Evolutionary conservation across 2,797 vertebrate species (phyloP).

Genomic region (Strix occidentalis): DNA sequence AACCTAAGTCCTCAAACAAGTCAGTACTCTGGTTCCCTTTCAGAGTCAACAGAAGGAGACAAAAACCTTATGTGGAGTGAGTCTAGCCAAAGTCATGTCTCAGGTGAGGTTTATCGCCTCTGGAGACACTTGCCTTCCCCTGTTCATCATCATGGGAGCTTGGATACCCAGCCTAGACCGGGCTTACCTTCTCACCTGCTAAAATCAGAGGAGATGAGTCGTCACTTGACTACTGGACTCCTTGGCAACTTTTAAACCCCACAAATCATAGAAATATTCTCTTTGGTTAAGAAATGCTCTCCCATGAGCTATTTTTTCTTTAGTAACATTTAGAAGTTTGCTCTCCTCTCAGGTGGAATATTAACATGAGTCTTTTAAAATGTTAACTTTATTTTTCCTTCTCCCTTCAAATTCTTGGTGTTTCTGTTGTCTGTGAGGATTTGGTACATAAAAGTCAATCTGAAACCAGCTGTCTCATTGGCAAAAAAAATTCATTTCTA

Average conservation of each 20-base stretch:
- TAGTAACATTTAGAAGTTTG: neutral
- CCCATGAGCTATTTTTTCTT: neutral
- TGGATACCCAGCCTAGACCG: neutral
- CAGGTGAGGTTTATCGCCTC: neutral
- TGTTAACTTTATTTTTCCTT: neutral
- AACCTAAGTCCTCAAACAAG: neutral
- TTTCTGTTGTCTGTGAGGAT: neutral
- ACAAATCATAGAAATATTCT: neutral
- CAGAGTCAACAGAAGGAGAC: neutral
- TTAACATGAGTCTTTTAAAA: neutral
- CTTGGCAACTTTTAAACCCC: neutral
- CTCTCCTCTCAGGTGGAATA: neutral
- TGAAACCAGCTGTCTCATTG: neutral
- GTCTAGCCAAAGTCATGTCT: neutral
- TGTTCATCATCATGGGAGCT: neutral
- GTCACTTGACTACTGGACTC: neutral
- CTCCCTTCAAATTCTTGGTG: neutral
- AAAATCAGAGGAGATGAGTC: neutral
- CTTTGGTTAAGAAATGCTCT: neutral
- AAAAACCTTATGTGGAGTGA: neutral
- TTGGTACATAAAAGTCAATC: neutral
- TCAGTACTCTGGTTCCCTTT: neutral
- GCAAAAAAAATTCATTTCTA: neutral
- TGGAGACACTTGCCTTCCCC: neutral
- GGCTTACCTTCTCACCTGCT: neutral